phyloP scores from a whole-genome alignment of 2,113 vertebrate species.

The Probosciger aterrimus region DNA sequence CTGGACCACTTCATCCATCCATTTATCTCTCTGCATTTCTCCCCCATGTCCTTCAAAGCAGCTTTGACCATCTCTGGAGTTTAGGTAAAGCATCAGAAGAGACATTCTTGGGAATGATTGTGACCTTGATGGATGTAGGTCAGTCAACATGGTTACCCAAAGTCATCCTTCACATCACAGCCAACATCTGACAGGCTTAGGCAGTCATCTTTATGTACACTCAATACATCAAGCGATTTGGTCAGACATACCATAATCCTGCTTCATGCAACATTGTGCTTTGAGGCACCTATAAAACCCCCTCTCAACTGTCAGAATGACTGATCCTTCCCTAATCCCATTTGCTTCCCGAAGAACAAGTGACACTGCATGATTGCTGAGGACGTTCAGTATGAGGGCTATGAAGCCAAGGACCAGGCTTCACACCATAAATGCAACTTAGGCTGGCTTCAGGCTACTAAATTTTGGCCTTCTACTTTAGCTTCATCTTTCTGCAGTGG shows the following conservation, averaged over 20 bases:
- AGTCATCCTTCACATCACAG: not conserved
- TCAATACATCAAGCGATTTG: accelerated
- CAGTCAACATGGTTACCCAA: not conserved
- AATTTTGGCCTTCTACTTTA: not conserved
- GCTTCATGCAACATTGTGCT: not conserved
- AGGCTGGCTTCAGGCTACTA: not conserved
- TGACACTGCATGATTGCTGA: not conserved
- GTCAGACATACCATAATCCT: constrained; percentile 19
- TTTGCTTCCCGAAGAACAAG: not conserved
- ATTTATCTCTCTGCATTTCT: not conserved
- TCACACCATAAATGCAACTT: not conserved
- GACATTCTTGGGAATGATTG: not conserved
- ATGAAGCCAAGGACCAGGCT: not conserved
- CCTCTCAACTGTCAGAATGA: not conserved
- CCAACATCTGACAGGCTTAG: not conserved
- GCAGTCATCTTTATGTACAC: not conserved
- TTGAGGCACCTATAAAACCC: not conserved
- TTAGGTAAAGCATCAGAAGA: not conserved
- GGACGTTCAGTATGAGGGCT: not conserved
- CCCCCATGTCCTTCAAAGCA: not conserved
- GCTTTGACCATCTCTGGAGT: not conserved
- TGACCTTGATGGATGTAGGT: not conserved
- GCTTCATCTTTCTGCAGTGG: not conserved
- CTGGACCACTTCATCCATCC: not conserved
- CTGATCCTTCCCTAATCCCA: constrained; percentile 41